Evolutionary conservation across 2,797 vertebrate species (phyloP).

Genomic region (Melopsittacus undulatus): DNA sequence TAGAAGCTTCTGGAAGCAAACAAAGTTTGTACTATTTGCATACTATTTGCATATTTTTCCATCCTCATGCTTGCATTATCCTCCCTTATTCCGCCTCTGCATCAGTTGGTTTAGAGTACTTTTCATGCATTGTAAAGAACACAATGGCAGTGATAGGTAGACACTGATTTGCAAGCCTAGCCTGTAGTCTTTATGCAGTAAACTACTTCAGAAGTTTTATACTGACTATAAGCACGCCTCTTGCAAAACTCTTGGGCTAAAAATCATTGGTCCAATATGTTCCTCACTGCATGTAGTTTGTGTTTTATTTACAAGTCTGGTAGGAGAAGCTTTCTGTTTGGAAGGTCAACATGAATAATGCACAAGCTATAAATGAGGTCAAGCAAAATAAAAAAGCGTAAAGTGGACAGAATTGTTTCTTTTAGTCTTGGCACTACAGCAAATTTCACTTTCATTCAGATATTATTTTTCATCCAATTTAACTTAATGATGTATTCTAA

Average conservation of each 20-base stretch:
- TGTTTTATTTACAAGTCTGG: neutral
- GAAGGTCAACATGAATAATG: neutral
- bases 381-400: neutral
- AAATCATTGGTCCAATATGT: neutral
- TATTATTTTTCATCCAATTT: neutral
- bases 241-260: neutral
- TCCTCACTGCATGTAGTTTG: neutral
- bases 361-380: neutral
- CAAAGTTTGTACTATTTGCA: neutral
- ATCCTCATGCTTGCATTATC: neutral
- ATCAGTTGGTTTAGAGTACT: neutral
- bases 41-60: neutral
- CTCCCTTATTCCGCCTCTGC: fast-evolving
- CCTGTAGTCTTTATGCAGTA: neutral
- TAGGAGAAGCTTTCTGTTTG: neutral
- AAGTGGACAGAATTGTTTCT: neutral
- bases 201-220: neutral
- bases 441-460: neutral
- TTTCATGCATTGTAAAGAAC: neutral
- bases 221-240: neutral
- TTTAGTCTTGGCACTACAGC: neutral
- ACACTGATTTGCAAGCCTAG: neutral
- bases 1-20: neutral
- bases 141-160: neutral
- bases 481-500: neutral